Evolutionary conservation across 2,797 vertebrate genomes (phyloP).

Genomic region (Amniataba percoides): DNA sequence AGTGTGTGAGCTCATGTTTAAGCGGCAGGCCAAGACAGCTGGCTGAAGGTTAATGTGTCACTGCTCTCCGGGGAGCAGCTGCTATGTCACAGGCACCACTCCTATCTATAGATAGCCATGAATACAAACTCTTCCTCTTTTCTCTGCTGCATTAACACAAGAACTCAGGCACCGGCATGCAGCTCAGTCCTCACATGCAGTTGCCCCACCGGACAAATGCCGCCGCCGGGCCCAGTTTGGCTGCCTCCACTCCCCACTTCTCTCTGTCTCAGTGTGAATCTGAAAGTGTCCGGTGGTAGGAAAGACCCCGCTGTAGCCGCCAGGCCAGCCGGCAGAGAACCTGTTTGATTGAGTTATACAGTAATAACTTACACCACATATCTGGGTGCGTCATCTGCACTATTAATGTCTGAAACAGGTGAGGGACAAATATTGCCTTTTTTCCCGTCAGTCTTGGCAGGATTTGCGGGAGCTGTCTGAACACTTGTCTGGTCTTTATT

Average conservation of each 20-base stretch:
- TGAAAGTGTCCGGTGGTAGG: slow-evolving; percentile 29
- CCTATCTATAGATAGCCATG: slow-evolving; percentile 81
- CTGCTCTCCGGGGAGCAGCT: slow-evolving; percentile 78
- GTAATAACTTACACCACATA: slow-evolving; percentile 53
- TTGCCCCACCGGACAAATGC: slow-evolving; percentile 66
- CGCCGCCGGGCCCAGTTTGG: slow-evolving; percentile 43
- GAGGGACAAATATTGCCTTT: slow-evolving; percentile 57
- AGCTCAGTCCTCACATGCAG: slow-evolving; percentile 44
- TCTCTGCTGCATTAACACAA: slow-evolving; percentile 66
- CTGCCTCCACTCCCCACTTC: slow-evolving; percentile 53
- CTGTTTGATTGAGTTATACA: slow-evolving; percentile 56
- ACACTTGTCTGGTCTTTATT: slow-evolving; percentile 68
- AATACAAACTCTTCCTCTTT: slow-evolving; percentile 81
- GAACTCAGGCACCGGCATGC: slow-evolving; percentile 41
- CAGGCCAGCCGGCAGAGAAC: slow-evolving; percentile 54
- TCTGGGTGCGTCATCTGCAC: slow-evolving; percentile 48
- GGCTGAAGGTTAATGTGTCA: slow-evolving; percentile 85
- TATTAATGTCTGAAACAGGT: slow-evolving; percentile 70
- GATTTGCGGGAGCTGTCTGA: slow-evolving; percentile 44
- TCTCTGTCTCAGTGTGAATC: slow-evolving; percentile 44
- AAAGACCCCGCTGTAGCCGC: slow-evolving; percentile 22
- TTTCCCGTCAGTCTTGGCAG: slow-evolving; percentile 58
- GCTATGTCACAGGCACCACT: slow-evolving; percentile 75
- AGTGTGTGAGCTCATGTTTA: slow-evolving; percentile 60
- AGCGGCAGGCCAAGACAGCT: slow-evolving; percentile 73